Base-by-base conservation (phyloP, 2,888 invertebrate species). In the Nymphalis c-album region DNA sequence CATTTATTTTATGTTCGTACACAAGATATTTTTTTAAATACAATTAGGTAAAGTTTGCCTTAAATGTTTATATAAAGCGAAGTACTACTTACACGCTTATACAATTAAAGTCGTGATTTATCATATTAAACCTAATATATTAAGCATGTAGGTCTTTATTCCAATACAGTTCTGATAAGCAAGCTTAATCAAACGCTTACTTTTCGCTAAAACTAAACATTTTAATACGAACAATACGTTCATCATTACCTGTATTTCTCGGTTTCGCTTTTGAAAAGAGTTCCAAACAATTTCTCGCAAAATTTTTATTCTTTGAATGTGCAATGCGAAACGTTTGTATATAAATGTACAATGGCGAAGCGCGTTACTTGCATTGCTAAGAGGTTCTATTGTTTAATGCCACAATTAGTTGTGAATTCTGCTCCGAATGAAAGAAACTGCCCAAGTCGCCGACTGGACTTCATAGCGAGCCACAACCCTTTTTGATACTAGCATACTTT, bases 321-420 rank as follows among this genome's bases (percentile, higher is more conserved):
- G 77, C 78, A 77, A 77, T 76, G 74, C 75, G 77, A 78, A 77
- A 76, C 76, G 75, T 76, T 79, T 77, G 78, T 75, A 74, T 73
- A 76, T 73, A 77, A 76, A 75, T 75, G 71, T 81, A 87, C 85
- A 83, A 85, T 82, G 80, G 77, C 18, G 57, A 77, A 75, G 79
- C 82, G 83, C 81, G 82, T 81, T 80, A 82, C 82, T 84, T 83
- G 81, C 84, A 79, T 81, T 81, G 85, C 86, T 88, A 88, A 91
- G 90, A 91, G 91, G 86, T 88, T 88, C 91, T 90, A 91, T 91
- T 91, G 91, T 91, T 91, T 91, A 91, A 91, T 91, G 86, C 83
- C 84, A 87, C 90, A 91, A 91, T 91, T 91, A 85, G 84, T 84
- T 84, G 83, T 79, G 88, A 85, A 88, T 86, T 86, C 87, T 80